Conservation (phyloP, 2,888 invertebrate genomes). For the Protodeltote pygarga region DNA sequence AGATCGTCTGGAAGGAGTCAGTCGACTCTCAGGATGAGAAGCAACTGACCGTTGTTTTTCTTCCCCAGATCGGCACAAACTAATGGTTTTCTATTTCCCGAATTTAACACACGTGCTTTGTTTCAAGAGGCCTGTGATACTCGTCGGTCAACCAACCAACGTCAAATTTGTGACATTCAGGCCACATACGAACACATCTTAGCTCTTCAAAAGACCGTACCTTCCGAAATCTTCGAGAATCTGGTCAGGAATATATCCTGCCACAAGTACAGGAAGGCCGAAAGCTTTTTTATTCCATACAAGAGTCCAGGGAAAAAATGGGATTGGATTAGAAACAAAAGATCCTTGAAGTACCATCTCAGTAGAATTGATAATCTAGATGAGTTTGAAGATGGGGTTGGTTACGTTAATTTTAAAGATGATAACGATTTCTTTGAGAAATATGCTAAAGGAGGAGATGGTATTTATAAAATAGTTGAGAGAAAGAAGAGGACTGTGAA, state of each 20-base stretch:
- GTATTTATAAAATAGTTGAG: slow-evolving; percentile 57
- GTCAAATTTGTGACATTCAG: slow-evolving; percentile 59
- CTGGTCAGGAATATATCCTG: slow-evolving; percentile 58
- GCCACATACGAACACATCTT: slow-evolving; percentile 54
- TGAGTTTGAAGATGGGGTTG: neutral
- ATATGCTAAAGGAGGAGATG: slow-evolving; percentile 53
- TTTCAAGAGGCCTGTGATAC: slow-evolving; percentile 70
- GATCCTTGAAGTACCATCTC: slow-evolving; percentile 38
- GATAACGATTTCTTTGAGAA: slow-evolving; percentile 49
- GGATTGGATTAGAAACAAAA: slow-evolving; percentile 62
- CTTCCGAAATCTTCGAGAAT: slow-evolving; percentile 47
- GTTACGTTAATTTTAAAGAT: neutral
- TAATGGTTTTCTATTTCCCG: slow-evolving; percentile 35
- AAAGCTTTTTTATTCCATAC: slow-evolving; percentile 49
- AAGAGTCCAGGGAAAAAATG: slow-evolving; percentile 39
- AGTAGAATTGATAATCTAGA: slow-evolving; percentile 1
- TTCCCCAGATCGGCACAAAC: slow-evolving; percentile 32
- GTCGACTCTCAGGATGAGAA: slow-evolving; percentile 26
- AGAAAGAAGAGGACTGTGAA: slow-evolving; percentile 49
- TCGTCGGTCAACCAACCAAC: slow-evolving; percentile 34
- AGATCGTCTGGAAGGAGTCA: neutral
- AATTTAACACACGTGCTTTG: slow-evolving; percentile 57
- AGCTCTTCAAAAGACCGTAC: slow-evolving; percentile 32
- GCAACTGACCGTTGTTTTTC: slow-evolving; percentile 40
- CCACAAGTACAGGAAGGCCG: slow-evolving; percentile 47